Evolutionary conservation across 1,140 invertebrate genomes (phyloP).

Genomic region (Drosophila repleta): DNA sequence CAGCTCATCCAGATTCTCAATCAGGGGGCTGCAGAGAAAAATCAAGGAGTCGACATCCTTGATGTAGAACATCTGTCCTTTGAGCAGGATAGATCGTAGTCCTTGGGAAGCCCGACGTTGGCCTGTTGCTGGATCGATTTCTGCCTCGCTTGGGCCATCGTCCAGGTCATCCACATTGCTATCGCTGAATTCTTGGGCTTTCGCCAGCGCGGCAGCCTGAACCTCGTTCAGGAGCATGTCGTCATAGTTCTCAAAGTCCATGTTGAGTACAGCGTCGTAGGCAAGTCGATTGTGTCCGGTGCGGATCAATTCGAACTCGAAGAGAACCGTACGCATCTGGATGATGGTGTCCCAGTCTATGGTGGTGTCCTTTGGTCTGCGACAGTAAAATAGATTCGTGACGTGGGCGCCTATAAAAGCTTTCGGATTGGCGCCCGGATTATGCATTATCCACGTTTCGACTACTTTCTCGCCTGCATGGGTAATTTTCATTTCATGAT

Average conservation of each 20-base stretch:
- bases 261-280: conserved; percentile 69
- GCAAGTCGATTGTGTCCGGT: conserved; percentile 71
- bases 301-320: conserved; percentile 89
- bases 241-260: conserved; percentile 76
- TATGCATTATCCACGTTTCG: conserved; percentile 88
- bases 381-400: conserved; percentile 88
- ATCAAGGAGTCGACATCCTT: conserved; percentile 91
- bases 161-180: conserved; percentile 34
- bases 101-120: conserved; percentile 89
- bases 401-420: conserved; percentile 87
- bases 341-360: conserved; percentile 90
- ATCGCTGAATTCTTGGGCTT: conserved; percentile 58
- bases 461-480: conserved; percentile 88
- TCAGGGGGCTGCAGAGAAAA: conserved; percentile 94
- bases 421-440: conserved; percentile 83
- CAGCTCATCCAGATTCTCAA: conserved; percentile 93
- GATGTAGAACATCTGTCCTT: conserved; percentile 94
- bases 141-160: conserved; percentile 40
- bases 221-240: conserved; percentile 75
- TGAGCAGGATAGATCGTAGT: conserved; percentile 88
- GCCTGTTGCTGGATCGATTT: conserved; percentile 68
- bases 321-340: conserved; percentile 89
- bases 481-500: conserved; percentile 78
- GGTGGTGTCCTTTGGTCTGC: conserved; percentile 89
- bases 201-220: conserved; percentile 53